Evolutionary conservation across 2,113 vertebrate genomes (phyloP), one percentile per base, ranked within the genome.

Genomic region (Microcebus tavaratra): DNA sequence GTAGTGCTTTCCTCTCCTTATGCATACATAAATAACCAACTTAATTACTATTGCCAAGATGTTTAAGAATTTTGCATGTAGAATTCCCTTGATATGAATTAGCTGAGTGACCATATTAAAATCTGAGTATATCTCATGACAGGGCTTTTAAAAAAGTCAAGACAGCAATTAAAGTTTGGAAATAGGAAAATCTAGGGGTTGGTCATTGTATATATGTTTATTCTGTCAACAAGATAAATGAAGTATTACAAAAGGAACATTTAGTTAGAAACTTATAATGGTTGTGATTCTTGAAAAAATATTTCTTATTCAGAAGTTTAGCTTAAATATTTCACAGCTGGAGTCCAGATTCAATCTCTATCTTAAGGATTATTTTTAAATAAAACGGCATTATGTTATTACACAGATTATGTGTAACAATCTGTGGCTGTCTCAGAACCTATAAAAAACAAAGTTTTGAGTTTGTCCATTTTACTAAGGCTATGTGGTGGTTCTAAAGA

Each of bases 271-370:
- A 72, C 31, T 67, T 83, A 17, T 31, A 92, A 57, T 93, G 31
- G 68, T 80, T 87, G 39, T 91, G 36, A 53, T 59, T 95, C 84
- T 90, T 92, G 18, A 59, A 92, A 83, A 82, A 82, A 91, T 80
- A 78, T 59, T 10, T 68, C 11, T 72, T 83, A 76, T 21, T 81
- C 27, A 83, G 17, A 86, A 88, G n/a, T 83, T 90, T 87, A 88
- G 39, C 23, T 84, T 88, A 78, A 90, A 82, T 82, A 75, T 84
- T 76, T 94, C 63, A 80, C 8, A 63, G 12, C 17, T 80, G 36
- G 25, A 3, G 0, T 94, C 63, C 45, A 76, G 63, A 50, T 65
- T 75, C 31, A 59, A 3, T 76, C 42, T 84, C 63, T 78, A 7
- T 55, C 12, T 83, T 45, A 83, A 59, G 21, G 88, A 75, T 87